Conservation (phyloP, 2,797 vertebrate species). For the Manis crassicaudata region DNA sequence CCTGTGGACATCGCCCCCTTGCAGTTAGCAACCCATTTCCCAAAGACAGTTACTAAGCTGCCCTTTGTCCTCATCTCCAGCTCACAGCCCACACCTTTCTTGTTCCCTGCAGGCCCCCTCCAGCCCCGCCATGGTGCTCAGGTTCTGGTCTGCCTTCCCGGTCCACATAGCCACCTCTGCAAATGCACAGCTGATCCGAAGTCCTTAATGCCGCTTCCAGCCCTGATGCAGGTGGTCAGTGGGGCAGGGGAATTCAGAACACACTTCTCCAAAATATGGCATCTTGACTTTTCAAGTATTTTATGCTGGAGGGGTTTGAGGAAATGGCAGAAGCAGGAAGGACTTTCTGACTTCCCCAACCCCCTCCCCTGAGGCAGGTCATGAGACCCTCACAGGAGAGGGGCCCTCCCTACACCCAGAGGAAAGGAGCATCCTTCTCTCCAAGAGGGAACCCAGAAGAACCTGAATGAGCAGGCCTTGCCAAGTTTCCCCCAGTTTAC, state of each 20-base stretch:
- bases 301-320: neutral
- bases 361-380: neutral
- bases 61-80: neutral
- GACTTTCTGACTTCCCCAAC: neutral
- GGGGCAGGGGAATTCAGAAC: neutral
- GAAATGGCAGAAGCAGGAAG: neutral
- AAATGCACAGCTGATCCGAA: neutral
- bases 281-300: neutral
- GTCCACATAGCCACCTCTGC: neutral
- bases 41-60: neutral
- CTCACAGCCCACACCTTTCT: neutral
- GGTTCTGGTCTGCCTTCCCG: neutral
- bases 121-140: neutral
- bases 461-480: neutral
- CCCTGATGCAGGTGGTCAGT: neutral
- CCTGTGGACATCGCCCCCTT: neutral
- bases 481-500: neutral
- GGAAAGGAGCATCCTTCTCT: neutral
- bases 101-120: neutral
- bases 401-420: neutral
- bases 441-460: neutral
- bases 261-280: neutral
- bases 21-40: neutral
- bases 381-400: neutral
- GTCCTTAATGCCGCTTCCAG: neutral